These are phyloP conservation scores for Hydrolagus colliei DNA, from an alignment of 2,797 vertebrate species.

Conservation along the genomic window DNA sequence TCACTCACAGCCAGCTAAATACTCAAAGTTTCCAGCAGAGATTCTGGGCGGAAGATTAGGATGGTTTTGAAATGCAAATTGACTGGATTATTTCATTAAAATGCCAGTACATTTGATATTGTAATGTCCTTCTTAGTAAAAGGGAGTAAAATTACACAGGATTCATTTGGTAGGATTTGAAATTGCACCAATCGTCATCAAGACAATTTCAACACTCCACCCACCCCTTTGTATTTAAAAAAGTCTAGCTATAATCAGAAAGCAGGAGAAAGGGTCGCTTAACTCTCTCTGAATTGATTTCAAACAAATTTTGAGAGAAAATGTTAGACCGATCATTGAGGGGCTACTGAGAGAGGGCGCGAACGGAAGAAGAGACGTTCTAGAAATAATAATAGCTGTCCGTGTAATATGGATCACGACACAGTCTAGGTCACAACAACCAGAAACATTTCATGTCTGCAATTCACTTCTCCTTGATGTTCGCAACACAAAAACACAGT, in stretches of 20 bases:
- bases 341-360: too few species aligned
- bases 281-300: background rate
- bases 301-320: background rate
- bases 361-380: too few species aligned
- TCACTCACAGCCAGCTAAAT: background rate
- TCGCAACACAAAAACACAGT: too few species aligned
- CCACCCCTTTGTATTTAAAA: too few species aligned
- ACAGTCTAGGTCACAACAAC: background rate
- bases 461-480: too few species aligned
- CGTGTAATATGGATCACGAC: background rate
- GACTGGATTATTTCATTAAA: background rate
- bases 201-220: background rate
- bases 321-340: too few species aligned
- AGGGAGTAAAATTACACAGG: background rate
- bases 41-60: too few species aligned
- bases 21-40: background rate
- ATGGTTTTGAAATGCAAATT: background rate
- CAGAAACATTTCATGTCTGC: background rate
- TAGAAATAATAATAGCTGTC: background rate
- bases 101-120: background rate
- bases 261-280: background rate
- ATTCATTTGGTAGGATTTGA: background rate
- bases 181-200: background rate
- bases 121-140: background rate
- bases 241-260: background rate